Conservation (phyloP, 2,113 vertebrate genomes). For the Equus quagga region DNA sequence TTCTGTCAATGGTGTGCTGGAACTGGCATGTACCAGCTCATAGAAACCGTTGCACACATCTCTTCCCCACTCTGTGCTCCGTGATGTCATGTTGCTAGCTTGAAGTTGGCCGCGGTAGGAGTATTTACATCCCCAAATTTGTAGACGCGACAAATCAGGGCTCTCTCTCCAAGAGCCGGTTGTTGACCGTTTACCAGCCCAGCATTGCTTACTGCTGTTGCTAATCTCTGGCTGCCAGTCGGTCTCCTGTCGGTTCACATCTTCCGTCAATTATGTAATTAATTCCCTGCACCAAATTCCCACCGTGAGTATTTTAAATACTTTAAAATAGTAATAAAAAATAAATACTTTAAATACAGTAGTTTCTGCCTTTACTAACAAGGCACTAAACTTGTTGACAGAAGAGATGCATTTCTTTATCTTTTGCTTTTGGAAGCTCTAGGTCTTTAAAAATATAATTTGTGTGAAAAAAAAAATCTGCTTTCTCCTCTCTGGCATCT, state of each 20-base stretch:
- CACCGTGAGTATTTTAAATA: too few species aligned
- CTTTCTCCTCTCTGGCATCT: not conserved
- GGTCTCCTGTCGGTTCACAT: not conserved
- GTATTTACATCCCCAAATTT: not conserved
- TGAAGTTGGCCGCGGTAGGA: not conserved
- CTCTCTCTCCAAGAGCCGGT: not conserved
- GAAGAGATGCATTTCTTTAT: not conserved
- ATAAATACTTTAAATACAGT: not conserved
- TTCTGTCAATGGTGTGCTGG: not conserved
- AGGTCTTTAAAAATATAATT: not conserved
- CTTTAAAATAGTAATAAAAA: too few species aligned
- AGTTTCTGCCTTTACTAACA: not conserved
- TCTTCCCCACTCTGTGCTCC: not conserved
- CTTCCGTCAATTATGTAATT: not conserved
- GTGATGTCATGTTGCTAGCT: not conserved
- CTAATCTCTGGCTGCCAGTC: not conserved
- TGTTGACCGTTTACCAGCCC: not conserved
- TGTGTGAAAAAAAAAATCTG: not conserved
- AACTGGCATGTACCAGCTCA: not conserved
- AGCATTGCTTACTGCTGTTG: not conserved
- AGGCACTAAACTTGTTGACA: not conserved
- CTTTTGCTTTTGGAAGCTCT: not conserved
- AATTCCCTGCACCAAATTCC: too few species aligned
- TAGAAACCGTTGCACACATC: fast-evolving
- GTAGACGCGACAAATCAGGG: not conserved